A percentile compares a stretch with the other conserved stretches of the same genome.
These are phyloP conservation scores for Lindbergichthys nudifrons DNA, from an alignment of 2,797 vertebrate species.

Conservation along the genomic window DNA sequence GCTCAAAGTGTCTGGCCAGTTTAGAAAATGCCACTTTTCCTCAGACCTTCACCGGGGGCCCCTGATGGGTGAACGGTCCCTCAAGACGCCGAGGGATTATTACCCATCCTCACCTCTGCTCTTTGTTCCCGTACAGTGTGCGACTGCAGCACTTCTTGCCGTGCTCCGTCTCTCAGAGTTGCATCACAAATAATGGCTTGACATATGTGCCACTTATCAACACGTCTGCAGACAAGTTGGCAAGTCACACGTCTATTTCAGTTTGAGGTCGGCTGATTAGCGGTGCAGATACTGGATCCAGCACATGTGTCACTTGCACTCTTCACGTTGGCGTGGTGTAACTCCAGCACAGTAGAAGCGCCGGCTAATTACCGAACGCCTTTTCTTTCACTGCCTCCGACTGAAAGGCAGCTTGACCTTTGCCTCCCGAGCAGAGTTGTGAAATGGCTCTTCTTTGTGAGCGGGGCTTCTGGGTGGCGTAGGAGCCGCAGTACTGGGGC, in stretches of 20 bases:
- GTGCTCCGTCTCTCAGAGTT: constrained; percentile 50
- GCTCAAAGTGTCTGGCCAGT: constrained; percentile 68
- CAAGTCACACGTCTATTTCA: constrained; percentile 86
- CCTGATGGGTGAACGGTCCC: constrained; percentile 68
- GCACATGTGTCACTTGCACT: constrained; percentile 76
- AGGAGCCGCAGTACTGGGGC: constrained; percentile 64
- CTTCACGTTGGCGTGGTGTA: constrained; percentile 68
- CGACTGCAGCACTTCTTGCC: constrained; percentile 45
- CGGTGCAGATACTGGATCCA: constrained; percentile 66
- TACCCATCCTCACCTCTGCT: constrained; percentile 80
- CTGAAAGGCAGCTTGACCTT: constrained; percentile 73
- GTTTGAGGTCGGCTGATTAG: constrained; percentile 82
- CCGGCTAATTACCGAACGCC: constrained; percentile 77
- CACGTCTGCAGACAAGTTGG: constrained; percentile 83
- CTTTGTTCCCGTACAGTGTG: constrained; percentile 73
- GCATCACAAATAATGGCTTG: constrained; percentile 83
- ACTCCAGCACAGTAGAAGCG: constrained; percentile 69
- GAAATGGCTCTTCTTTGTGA: constrained; percentile 66
- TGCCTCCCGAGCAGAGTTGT: constrained; percentile 59
- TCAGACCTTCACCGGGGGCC: constrained; percentile 53
- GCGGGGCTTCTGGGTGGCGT: constrained; percentile 56
- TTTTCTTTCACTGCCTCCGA: constrained; percentile 70
- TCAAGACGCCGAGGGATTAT: constrained; percentile 75
- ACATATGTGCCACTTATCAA: constrained; percentile 85
- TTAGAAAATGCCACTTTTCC: constrained; percentile 65